phyloP scores from a whole-genome alignment of 2,113 vertebrate species.

The Nerophis ophidion region DNA sequence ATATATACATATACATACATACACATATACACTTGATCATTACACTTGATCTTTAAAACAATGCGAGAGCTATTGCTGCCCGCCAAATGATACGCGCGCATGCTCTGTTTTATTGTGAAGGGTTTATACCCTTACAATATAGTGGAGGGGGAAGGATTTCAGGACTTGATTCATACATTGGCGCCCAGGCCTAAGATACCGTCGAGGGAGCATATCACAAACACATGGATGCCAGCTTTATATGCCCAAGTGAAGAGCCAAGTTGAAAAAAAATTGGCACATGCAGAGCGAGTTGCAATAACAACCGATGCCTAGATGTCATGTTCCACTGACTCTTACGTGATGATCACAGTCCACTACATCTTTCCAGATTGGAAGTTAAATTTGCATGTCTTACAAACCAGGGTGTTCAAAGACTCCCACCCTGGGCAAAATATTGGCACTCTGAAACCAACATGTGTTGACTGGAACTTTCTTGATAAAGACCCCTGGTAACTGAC shows the following conservation, averaged over 20 bases:
- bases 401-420: neutral
- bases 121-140: no score
- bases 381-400: neutral
- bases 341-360: neutral
- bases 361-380: neutral
- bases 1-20: no score
- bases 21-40: no score
- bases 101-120: no score
- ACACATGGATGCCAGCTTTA: neutral
- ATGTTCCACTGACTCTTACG: neutral
- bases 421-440: neutral
- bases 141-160: no score
- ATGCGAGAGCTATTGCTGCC: no score
- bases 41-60: no score
- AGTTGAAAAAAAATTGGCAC: neutral
- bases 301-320: neutral
- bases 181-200: neutral
- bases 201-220: neutral
- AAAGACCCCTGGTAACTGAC: neutral
- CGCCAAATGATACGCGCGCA: no score
- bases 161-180: no score
- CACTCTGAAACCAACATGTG: neutral
- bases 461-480: conserved; percentile 1
- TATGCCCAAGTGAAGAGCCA: neutral
- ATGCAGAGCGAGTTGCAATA: neutral